Base-by-base conservation (phyloP, 1,140 invertebrate species). In the Bombus waltoni region DNA sequence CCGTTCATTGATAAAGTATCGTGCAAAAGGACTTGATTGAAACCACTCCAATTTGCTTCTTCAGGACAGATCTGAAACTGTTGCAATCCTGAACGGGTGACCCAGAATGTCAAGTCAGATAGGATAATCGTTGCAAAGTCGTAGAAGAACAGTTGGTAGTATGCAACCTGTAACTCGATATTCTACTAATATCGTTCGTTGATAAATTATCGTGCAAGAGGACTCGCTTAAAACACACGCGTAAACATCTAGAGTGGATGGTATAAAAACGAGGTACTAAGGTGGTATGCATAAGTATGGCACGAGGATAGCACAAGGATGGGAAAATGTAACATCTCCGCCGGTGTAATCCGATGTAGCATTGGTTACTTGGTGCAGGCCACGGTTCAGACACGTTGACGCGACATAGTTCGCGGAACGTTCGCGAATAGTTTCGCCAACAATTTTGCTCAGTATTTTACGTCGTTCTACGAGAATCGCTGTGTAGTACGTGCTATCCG, bases 371-470 rank as follows among this genome's bases (percentile, higher is more conserved):
- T 8, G 10, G n/a, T 25, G 59, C 74, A n/a, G 22, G 11, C 47
- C 40, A n/a, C 75, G 65, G 44, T 76, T 62, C 83, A 66, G 78
- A 81, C 87, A 78, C 83, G 78, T 78, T 82, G 87, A 88, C 47
- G 73, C 83, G 83, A 89, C 91, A 93, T 93, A 93, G 91, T 93
- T 93, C 76, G 25, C 59, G 87, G 90, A 93, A 91, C 88, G 88
- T 79, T 89, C 79, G 44, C 83, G 84, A 92, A 92, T 93, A 92
- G 92, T 92, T 89, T 91, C 76, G 74, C 83, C 83, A 93, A 93
- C 92, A 93, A 93, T 93, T 91, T 90, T 65, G 71, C 85, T 8
- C 68, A 81, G 85, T 83, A 89, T 89, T 89, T 89, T 89, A 87
- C 38, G 4, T 66, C 10, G 75, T 44, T 44, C 32, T 65, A 78